Evolutionary conservation across 1,140 invertebrate genomes (phyloP).

Genomic region (Pseudachorutes palmiensis): DNA sequence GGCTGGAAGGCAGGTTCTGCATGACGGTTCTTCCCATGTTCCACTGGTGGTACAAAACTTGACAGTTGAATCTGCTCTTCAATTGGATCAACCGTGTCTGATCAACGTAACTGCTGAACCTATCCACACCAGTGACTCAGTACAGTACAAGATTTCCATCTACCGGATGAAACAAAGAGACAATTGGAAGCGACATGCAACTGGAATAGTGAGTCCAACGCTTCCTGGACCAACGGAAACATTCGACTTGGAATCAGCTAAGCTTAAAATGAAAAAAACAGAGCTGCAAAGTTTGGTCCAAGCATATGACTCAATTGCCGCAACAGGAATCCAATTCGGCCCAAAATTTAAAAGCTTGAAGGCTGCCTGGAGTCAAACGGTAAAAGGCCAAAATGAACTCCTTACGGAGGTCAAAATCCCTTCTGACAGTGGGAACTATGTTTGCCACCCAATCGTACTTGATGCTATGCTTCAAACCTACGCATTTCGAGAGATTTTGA

Average conservation of each 20-base stretch:
- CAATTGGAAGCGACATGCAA: conserved; percentile 4
- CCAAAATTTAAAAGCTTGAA: conserved; percentile 11
- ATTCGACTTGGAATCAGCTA: neutral
- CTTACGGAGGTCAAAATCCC: conserved; percentile 3
- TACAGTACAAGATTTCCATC: neutral
- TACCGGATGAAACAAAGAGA: neutral
- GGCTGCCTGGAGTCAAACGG: neutral
- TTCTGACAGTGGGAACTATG: neutral
- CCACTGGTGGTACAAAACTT: conserved; percentile 1
- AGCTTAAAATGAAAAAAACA: neutral
- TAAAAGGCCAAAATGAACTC: neutral
- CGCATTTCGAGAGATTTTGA: neutral
- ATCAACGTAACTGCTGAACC: neutral
- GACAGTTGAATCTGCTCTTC: neutral
- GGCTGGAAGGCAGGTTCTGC: conserved; percentile 6
- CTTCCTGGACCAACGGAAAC: neutral
- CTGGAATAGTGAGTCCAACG: neutral
- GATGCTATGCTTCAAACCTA: conserved; percentile 15
- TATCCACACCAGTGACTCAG: neutral
- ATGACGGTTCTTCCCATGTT: neutral
- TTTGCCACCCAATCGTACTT: conserved; percentile 12
- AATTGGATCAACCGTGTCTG: neutral
- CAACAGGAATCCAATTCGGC: neutral
- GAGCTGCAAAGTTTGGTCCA: neutral
- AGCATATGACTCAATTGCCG: neutral